Evolutionary conservation across 2,113 vertebrate genomes (phyloP).

Genomic region (Caretta caretta): DNA sequence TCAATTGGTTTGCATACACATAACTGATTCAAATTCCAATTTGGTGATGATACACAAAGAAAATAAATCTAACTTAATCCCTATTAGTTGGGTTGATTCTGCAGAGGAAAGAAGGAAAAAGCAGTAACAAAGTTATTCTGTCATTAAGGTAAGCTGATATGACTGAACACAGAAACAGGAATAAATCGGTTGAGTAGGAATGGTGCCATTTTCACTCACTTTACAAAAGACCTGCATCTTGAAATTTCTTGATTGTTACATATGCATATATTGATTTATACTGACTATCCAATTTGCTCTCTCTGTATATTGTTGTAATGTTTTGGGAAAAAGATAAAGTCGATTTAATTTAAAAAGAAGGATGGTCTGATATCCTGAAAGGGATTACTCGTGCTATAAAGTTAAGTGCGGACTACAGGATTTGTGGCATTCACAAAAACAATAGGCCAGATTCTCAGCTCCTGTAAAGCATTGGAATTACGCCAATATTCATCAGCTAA

Average conservation of each 20-base stretch:
- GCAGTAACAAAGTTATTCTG: not conserved
- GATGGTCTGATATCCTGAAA: not conserved
- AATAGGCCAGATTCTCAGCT: not conserved
- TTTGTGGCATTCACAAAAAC: not conserved
- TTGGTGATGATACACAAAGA: not conserved
- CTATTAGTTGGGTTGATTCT: not conserved
- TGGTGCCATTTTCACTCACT: not conserved
- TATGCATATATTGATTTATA: not conserved
- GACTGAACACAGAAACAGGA: not conserved
- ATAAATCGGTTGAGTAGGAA: not conserved
- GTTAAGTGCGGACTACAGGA: not conserved
- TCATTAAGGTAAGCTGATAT: not conserved
- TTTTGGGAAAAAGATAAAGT: not conserved
- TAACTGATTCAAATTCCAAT: not conserved
- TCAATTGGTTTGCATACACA: rapidly evolving
- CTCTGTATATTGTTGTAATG: not conserved
- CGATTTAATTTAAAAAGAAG: not conserved
- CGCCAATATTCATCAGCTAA: not conserved
- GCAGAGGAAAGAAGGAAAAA: not conserved
- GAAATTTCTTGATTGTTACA: not conserved
- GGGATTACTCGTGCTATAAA: not conserved
- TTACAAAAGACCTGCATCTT: not conserved
- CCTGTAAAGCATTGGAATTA: not conserved
- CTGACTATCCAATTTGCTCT: not conserved
- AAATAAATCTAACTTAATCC: not conserved